Percentiles rank a stretch among this genome's conserved stretches.
These are phyloP conservation scores for Diabrotica undecimpunctata DNA, from an alignment of 1,140 invertebrate genomes.

Conservation along the genomic window DNA sequence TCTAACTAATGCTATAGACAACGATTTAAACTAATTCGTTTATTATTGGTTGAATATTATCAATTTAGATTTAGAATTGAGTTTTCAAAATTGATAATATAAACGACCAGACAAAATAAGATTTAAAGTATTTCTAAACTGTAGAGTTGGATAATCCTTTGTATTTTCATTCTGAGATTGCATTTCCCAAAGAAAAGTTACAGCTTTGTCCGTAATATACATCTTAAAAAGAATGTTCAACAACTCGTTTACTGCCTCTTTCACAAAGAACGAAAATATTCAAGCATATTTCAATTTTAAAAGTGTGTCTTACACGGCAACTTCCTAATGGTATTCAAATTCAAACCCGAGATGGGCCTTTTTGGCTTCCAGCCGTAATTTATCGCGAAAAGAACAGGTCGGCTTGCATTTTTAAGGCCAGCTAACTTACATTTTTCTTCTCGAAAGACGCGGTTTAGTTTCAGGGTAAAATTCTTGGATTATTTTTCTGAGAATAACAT, in stretches of 20 bases:
- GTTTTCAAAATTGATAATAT: too few species aligned
- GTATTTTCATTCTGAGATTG: not conserved
- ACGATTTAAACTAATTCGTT: too few species aligned
- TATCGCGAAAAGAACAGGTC: not conserved
- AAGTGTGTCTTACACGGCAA: not conserved
- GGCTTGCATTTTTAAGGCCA: not conserved
- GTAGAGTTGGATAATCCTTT: too few species aligned
- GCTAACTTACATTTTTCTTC: not conserved
- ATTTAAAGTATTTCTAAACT: too few species aligned
- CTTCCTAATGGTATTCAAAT: not conserved
- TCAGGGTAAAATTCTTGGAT: too few species aligned
- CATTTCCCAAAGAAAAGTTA: not conserved
- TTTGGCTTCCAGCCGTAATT: not conserved
- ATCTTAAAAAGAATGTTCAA: not conserved
- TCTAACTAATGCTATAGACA: too few species aligned
- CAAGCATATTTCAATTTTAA: slow-evolving; percentile 3
- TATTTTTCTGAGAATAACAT: too few species aligned
- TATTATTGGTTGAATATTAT: too few species aligned
- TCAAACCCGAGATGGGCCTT: not conserved
- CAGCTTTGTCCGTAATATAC: not conserved
- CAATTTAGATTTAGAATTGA: too few species aligned
- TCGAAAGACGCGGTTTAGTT: not conserved
- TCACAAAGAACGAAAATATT: not conserved
- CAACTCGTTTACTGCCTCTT: not conserved
- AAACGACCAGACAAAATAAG: too few species aligned